Percentiles rank a stretch among this genome's conserved stretches.
Conservation (phyloP, 2,113 vertebrate species). For the Vulpes vulpes region DNA sequence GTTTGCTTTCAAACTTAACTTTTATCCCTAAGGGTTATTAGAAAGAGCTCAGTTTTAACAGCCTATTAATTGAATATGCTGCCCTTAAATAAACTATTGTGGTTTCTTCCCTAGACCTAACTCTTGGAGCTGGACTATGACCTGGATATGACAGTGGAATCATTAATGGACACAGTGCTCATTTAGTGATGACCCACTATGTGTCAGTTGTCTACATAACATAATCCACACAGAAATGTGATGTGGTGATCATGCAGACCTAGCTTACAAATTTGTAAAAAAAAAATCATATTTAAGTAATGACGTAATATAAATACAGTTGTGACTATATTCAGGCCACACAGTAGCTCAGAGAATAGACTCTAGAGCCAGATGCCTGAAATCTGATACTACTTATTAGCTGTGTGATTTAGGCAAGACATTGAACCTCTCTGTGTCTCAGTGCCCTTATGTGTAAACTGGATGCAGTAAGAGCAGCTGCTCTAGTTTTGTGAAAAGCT, state of each 20-base stretch:
- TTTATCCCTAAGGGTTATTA: background rate
- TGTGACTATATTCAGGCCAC: background rate
- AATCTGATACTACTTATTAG: background rate
- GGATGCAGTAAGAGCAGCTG: background rate
- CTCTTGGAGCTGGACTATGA: background rate
- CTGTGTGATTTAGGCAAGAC: background rate
- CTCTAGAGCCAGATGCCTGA: background rate
- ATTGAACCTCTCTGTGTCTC: background rate
- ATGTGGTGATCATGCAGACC: background rate
- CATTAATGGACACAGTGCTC: background rate
- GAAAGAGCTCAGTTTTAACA: background rate
- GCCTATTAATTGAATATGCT: background rate
- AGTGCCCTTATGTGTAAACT: background rate
- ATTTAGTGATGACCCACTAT: background rate
- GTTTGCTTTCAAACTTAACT: background rate
- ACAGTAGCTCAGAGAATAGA: background rate
- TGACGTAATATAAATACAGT: background rate
- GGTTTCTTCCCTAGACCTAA: background rate
- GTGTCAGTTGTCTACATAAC: background rate
- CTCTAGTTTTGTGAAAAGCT: background rate
- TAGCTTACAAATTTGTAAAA: background rate
- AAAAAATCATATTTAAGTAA: background rate
- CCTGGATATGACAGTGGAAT: background rate
- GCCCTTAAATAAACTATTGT: background rate
- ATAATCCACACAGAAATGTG: background rate